Base-by-base conservation (phyloP, 2,888 invertebrate genomes). In the Tipula lateralis region DNA sequence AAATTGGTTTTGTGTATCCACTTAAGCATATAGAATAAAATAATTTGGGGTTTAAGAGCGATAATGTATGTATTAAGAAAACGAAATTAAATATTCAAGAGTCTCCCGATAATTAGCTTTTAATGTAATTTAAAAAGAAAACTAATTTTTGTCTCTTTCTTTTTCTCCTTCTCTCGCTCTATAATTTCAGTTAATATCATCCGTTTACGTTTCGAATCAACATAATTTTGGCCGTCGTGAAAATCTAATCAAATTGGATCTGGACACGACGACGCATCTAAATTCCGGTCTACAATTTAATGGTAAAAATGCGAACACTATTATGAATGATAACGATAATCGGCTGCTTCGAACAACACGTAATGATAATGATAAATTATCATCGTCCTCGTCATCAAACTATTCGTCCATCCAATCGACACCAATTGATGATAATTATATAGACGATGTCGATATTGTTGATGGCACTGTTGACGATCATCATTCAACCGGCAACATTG, bases 241-340 rank as follows among this genome's bases (percentile, higher is more conserved):
- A 85, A 86, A 86, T 85, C 85, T 86, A 83, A 85, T 84, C 85
- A 86, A 87, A 85, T 85, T 86, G 86, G 87, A 86, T 86, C 84
- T 86, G 83, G 85, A 85, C 29, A 85, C 84, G 83, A 85, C 84
- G 83, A 86, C 84, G 82, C 50, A 84, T 36, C 30, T 80, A 85
- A 82, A 82, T 84, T 84, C 39, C 84, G 82, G 82, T 84, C 29
- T 39, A 29, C 81, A 16, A 29, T 19, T 13, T 19, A 44, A 24
- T 83, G 32, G n/a, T 7, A 84, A 66, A 12, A 34, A 50, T 82
- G 82, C 32, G 82, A 82, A 66, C 9, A 66, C 66, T 66, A 66
- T 66, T 66, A 66, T 66, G 66, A 66, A 66, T 66, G 66, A 66
- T 66, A 66, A 66, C 66, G 66, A 66, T 66, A 66, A 66, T 66